phyloP scores from a whole-genome alignment of 53 echinoderm and acorn worm species.

The Temnopleurus reevesii region DNA sequence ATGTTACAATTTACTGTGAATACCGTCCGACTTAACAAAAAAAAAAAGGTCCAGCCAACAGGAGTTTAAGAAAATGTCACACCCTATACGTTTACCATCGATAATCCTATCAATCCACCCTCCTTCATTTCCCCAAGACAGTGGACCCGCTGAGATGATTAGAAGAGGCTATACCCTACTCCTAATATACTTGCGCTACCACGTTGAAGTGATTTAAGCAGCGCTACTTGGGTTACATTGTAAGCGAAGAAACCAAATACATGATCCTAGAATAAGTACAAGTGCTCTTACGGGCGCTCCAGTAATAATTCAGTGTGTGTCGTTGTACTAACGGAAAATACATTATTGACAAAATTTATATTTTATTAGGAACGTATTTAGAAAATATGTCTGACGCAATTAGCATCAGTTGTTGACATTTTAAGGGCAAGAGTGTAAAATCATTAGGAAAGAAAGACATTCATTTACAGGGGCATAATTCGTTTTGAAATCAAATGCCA shows the following conservation, averaged over 20 bases:
- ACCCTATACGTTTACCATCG: not conserved
- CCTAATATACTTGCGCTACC: not conserved
- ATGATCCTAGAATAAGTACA: not conserved
- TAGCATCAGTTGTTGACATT: not conserved
- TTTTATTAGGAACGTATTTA: not conserved
- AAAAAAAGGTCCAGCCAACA: no score
- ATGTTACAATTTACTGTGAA: no score
- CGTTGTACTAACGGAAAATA: not conserved
- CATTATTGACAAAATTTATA: not conserved
- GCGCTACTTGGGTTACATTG: not conserved
- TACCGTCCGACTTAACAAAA: no score
- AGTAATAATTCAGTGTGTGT: not conserved
- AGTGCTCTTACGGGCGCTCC: not conserved
- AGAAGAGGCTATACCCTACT: not conserved
- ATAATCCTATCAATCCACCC: not conserved
- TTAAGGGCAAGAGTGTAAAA: not conserved
- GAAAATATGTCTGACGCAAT: not conserved
- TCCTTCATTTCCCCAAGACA: slow-evolving; percentile 17
- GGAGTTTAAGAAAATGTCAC: no score
- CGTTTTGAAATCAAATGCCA: no score
- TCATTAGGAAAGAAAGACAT: not conserved
- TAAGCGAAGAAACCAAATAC: not conserved
- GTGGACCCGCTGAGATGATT: not conserved
- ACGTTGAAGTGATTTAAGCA: not conserved
- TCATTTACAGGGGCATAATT: no score